Evolutionary conservation across 2,888 invertebrate species (phyloP).

Genomic region (Aspidiotus rigidus): DNA sequence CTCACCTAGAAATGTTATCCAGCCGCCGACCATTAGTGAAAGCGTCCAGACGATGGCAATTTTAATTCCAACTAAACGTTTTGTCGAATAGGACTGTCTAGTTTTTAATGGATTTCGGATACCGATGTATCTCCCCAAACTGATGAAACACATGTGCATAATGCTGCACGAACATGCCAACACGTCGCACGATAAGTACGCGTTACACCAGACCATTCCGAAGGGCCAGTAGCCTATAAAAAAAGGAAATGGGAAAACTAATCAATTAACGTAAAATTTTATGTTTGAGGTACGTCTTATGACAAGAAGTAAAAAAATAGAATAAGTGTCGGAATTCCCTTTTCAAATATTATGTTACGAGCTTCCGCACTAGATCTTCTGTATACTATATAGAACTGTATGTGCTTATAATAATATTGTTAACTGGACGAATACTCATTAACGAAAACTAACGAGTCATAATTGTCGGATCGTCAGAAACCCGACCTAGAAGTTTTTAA

Average conservation of each 20-base stretch:
- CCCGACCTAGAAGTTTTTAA: no score
- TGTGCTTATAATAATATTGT: no score
- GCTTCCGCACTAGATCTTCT: no score
- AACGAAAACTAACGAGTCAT: no score
- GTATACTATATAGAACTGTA: no score
- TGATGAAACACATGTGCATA: constrained; percentile 90
- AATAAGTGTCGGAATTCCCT: no score
- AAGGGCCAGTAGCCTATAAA: constrained; percentile 81
- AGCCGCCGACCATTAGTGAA: constrained; percentile 79
- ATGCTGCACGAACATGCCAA: constrained; percentile 91
- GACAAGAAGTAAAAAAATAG: no score
- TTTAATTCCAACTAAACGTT: constrained; percentile 71
- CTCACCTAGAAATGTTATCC: constrained; percentile 72
- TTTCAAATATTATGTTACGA: no score
- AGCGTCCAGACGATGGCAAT: constrained; percentile 87
- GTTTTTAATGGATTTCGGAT: constrained; percentile 82
- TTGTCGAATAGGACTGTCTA: constrained; percentile 68
- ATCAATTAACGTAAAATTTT: no score
- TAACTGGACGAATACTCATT: no score
- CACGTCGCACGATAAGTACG: constrained; percentile 92
- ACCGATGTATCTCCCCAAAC: constrained; percentile 77
- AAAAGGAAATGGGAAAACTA: background rate
- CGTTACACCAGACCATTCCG: constrained; percentile 84
- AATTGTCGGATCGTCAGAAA: no score
- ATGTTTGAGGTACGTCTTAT: no score